phyloP scores from a whole-genome alignment of 2,113 vertebrate species.

The Casuarius casuarius region DNA sequence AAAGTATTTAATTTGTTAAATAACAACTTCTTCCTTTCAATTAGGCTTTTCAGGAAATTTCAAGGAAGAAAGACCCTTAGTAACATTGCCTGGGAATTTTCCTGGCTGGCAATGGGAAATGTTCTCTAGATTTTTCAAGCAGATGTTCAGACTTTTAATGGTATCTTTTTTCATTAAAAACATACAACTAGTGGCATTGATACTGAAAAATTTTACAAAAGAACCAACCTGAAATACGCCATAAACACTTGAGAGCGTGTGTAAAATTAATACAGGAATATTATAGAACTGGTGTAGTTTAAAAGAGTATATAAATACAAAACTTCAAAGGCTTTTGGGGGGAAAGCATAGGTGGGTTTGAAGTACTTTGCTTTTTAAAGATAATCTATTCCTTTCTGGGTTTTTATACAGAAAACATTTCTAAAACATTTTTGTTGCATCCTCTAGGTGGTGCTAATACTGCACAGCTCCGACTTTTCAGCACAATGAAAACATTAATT shows the following conservation, averaged over 20 bases:
- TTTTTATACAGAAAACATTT: not conserved
- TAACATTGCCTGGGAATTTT: not conserved
- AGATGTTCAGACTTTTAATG: not conserved
- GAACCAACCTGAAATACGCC: fast-evolving
- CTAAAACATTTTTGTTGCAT: not conserved
- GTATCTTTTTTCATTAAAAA: not conserved
- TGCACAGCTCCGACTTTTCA: slow-evolving; percentile 73
- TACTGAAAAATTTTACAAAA: not conserved
- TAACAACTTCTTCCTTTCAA: not conserved
- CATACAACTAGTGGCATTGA: not conserved
- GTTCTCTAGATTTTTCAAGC: not conserved
- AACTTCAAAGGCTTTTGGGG: not conserved
- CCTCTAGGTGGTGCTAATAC: slow-evolving; percentile 96
- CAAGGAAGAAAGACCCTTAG: not conserved
- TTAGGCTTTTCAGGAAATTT: not conserved
- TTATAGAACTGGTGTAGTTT: fast-evolving
- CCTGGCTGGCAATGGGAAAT: not conserved
- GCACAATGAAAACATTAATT: slow-evolving; percentile 99
- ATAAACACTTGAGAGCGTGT: fast-evolving
- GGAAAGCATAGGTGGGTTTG: not conserved
- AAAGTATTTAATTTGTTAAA: not conserved
- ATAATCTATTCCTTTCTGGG: not conserved
- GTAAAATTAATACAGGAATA: not conserved
- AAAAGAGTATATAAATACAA: not conserved
- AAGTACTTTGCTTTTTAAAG: not conserved